Base-by-base conservation (phyloP, 1,140 invertebrate genomes). In the Sycobia sp. region DNA sequence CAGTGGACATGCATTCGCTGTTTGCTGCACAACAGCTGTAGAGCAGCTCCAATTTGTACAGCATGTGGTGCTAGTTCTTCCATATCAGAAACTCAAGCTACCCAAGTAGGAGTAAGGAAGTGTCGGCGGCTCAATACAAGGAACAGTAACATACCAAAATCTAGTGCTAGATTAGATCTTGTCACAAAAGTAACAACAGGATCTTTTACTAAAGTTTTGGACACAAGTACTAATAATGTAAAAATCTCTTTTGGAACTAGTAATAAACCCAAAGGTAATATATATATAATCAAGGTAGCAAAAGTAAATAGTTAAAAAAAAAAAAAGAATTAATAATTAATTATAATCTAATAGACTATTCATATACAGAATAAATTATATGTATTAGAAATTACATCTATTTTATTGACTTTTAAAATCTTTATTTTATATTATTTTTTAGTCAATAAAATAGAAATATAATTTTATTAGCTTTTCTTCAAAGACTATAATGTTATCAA, bases 1-100 rank as follows among this genome's bases (percentile, higher is more conserved):
- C 74, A 73, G 62, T 82, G 80, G 80, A 81, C 75, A 49, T 82
- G 80, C 38, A 77, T 82, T 62, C 76, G 80, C 54, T 82, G 80
- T 67, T 62, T 82, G 10, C 69, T 79, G 41, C 68, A 74, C 23
- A 82, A 82, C 57, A 76, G 66, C 55, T 78, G 74, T 67, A 78
- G 75, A 49, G 75, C 77, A 18, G 69, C 72, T 34, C 67, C 74
- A 34, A 68, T 73, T 66, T 82, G 80, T 67, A 73, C 77, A 50
- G 80, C 78, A 16, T 82, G 80, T 34, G 78, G 76, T 36, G 78
- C 78, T 14, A 79, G 72, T 71, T 79, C 76, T 8, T 75, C 74
- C 8, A 77, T 78, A 67, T 72, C 73, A 9, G 69, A 78, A 64
- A 76, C 70, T 11, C 75, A 79, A 58, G 75, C 71, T 39, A 74